These are phyloP conservation scores for Conopomorpha cramerella DNA, from an alignment of 1,140 invertebrate species.

Conservation along the genomic window DNA sequence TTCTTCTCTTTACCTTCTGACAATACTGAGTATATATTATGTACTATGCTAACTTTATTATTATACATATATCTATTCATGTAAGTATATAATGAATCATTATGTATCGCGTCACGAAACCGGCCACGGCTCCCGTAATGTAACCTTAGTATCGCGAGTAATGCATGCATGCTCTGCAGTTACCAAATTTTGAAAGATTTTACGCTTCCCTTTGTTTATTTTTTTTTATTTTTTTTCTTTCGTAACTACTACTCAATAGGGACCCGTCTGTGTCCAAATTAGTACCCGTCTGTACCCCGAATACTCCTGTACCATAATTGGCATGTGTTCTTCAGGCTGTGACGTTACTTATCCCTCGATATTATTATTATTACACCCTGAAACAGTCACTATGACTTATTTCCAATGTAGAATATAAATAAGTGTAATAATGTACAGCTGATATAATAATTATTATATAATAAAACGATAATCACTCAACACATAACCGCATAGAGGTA, in stretches of 20 bases:
- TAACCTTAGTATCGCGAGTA: constrained; percentile 23
- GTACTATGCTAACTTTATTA: no score
- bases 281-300: constrained; percentile 31
- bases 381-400: constrained; percentile 57
- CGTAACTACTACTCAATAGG: no score
- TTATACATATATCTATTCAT: neutral
- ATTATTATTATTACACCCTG: constrained; percentile 13
- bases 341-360: constrained; percentile 48
- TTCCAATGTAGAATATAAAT: constrained; percentile 21
- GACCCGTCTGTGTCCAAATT: no score
- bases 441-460: constrained; percentile 1
- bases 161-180: constrained; percentile 35
- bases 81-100: neutral
- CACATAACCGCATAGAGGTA: constrained; percentile 38
- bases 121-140: constrained; percentile 17
- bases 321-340: constrained; percentile 52
- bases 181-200: constrained; percentile 16
- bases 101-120: constrained; percentile 25
- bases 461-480: constrained; percentile 18
- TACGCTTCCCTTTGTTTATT: constrained; percentile 38
- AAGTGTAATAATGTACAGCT: neutral
- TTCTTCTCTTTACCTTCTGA: neutral
- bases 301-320: constrained; percentile 28
- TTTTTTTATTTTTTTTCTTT: constrained; percentile 21
- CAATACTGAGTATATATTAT: no score